These are phyloP conservation scores for Coenobita brevimanus DNA, from an alignment of 1,140 invertebrate genomes.

Conservation along the genomic window DNA sequence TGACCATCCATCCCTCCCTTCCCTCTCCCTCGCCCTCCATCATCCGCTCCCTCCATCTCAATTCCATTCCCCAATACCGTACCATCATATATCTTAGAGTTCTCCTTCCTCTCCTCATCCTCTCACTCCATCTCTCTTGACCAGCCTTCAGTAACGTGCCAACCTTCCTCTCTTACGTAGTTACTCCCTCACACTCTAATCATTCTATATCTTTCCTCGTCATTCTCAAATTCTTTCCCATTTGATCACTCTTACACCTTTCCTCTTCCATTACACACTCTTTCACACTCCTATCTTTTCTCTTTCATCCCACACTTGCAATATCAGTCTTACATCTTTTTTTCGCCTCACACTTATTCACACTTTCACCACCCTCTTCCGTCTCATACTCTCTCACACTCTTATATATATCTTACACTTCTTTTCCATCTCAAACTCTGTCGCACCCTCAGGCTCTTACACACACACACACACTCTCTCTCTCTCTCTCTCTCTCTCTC, in stretches of 20 bases:
- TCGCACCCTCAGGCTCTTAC: constrained; percentile 2
- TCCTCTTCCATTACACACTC: neutral
- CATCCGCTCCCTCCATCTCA: too few species aligned
- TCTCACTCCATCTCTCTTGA: neutral
- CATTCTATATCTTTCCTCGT: neutral
- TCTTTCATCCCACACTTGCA: neutral
- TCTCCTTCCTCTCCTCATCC: too few species aligned
- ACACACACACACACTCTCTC: neutral
- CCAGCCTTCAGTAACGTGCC: neutral
- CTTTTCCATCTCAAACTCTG: neutral
- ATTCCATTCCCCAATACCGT: too few species aligned
- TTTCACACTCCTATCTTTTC: neutral
- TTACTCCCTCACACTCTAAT: neutral
- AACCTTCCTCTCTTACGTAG: neutral
- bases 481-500: neutral
- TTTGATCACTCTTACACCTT: too few species aligned
- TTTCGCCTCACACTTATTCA: neutral
- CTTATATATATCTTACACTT: neutral
- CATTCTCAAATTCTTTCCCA: too few species aligned
- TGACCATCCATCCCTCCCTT: too few species aligned
- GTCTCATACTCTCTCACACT: too few species aligned
- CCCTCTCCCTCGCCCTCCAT: too few species aligned
- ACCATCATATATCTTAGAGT: too few species aligned
- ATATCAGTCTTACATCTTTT: neutral
- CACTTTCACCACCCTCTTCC: too few species aligned